Base-by-base conservation (phyloP, 2,113 vertebrate genomes). In the Hymenochirus boettgeri region DNA sequence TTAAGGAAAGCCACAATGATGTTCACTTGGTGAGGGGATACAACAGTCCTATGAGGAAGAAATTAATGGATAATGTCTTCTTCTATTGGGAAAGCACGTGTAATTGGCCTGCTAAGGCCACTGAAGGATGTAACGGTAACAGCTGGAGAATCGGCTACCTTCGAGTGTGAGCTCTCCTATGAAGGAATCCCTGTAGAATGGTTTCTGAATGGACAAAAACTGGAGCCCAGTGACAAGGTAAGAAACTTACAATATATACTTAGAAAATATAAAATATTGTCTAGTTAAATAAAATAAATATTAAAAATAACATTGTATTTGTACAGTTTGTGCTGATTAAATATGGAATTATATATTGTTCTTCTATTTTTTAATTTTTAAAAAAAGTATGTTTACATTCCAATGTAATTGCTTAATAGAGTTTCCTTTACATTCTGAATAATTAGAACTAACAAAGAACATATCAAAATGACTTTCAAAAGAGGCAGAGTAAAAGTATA, bases 191-290 rank as follows among this genome's bases (percentile, higher is more conserved):
- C 88, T 4, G 96, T 97, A 66, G 92, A 97, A 67, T 99, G 96
- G 96, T 93, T 93, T 80, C 85, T 99, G 72, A 88, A 86, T 78
- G 92, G 82, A 71, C 86, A 88, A 69, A 96, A 96, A 77, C 74
- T 98, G 80, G 94, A 97, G 70, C 86, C 93, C n/a, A 88, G 88
- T 24, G 93, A 99, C 37, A 90, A 92, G 86, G 96, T 99, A 91
- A 87, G 83, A 85, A 47, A 1, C 35, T 61, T 12, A 7, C 10
- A 35, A 35, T 35, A 35, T 35, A 13, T 35, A n/a, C n/a, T n/a
- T n/a, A n/a, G n/a, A n/a, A n/a, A n/a, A n/a, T n/a, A n/a, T n/a
- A n/a, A n/a, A n/a, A n/a, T n/a, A n/a, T n/a, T n/a, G n/a, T n/a
- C n/a, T n/a, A n/a, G n/a, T n/a, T n/a, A n/a, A n/a, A n/a, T n/a